phyloP scores from a whole-genome alignment of 2,797 vertebrate species.

The Premnoplex brunnescens region DNA sequence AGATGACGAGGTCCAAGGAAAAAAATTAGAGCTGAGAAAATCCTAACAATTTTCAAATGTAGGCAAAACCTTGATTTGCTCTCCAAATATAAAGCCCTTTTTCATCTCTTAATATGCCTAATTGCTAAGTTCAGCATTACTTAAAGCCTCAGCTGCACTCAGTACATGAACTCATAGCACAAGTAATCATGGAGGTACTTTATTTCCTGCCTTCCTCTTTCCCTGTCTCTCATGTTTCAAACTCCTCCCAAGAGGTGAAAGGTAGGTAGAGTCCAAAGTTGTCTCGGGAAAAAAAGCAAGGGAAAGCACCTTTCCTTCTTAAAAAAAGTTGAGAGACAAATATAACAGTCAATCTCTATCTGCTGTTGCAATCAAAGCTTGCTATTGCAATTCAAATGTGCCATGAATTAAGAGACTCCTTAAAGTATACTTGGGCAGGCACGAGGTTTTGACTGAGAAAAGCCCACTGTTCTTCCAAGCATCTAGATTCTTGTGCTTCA shows the following conservation, averaged over 20 bases:
- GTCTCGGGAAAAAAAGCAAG: background rate
- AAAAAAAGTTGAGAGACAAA: background rate
- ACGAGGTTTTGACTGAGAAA: background rate
- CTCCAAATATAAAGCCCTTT: background rate
- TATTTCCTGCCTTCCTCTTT: background rate
- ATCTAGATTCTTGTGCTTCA: background rate
- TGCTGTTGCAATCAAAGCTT: background rate
- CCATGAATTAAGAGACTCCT: background rate
- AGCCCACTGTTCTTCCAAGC: background rate
- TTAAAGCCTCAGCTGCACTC: background rate
- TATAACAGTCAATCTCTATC: background rate
- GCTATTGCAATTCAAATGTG: background rate
- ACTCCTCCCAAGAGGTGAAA: background rate
- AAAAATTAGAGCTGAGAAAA: background rate
- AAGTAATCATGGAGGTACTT: accelerated
- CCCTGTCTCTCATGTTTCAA: background rate
- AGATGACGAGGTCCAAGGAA: background rate
- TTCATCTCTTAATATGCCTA: background rate
- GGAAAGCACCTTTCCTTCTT: background rate
- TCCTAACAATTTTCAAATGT: background rate
- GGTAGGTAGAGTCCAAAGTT: background rate
- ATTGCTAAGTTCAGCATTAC: background rate
- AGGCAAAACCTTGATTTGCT: background rate
- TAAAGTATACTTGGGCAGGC: background rate
- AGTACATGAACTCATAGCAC: background rate